Evolutionary conservation across 1,140 invertebrate genomes (phyloP).

Genomic region (Heliconius eleuchia): DNA sequence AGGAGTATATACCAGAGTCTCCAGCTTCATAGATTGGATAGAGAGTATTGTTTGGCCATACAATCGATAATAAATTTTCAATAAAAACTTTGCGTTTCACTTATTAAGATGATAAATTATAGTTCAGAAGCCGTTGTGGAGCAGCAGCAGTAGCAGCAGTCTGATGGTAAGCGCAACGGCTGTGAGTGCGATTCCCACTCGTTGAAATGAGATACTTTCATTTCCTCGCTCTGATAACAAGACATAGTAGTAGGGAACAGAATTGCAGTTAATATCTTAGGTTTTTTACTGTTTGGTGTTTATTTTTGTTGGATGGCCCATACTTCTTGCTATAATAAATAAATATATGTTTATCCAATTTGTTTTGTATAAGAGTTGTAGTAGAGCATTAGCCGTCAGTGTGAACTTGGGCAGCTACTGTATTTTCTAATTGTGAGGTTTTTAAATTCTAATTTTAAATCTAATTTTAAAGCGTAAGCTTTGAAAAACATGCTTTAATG

Average conservation of each 20-base stretch:
- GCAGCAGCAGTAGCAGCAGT: neutral
- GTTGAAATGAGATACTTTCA: neutral
- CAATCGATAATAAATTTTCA: neutral
- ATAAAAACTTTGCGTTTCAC: neutral
- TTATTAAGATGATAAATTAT: neutral
- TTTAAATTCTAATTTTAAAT: too few relatives aligned
- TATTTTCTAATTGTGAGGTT: too few relatives aligned
- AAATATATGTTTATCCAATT: too few relatives aligned
- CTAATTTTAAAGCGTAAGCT: too few relatives aligned
- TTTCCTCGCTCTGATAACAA: neutral
- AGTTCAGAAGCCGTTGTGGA: too few relatives aligned
- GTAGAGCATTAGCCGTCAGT: too few relatives aligned
- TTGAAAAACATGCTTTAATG: neutral
- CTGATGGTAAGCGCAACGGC: neutral
- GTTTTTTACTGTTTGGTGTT: too few relatives aligned
- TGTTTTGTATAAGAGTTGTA: too few relatives aligned
- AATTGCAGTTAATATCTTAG: too few relatives aligned
- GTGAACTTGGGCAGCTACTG: too few relatives aligned
- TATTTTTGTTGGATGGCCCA: too few relatives aligned
- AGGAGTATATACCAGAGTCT: constrained; percentile 89
- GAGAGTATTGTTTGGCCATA: constrained; percentile 57
- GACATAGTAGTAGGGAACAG: neutral
- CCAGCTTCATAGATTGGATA: constrained; percentile 86
- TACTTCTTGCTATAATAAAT: too few relatives aligned
- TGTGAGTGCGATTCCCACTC: neutral